These are phyloP conservation scores for Choristoneura fumiferana DNA, from an alignment of 1,140 invertebrate species.

Conservation along the genomic window DNA sequence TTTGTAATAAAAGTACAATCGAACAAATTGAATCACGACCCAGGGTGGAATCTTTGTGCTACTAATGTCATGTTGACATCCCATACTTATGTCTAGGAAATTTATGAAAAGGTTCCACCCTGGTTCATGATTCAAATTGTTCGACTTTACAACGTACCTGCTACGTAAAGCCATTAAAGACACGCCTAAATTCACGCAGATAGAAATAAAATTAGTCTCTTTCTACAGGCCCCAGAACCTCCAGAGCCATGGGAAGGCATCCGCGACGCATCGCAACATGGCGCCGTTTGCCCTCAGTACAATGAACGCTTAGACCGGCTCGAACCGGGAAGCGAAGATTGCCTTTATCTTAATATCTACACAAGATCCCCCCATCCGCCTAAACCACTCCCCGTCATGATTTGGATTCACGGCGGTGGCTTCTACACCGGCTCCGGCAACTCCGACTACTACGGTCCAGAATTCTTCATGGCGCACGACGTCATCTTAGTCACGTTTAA, in stretches of 20 bases:
- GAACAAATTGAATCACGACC: no score
- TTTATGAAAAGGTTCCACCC: no score
- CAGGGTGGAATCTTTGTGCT: no score
- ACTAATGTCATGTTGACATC: no score
- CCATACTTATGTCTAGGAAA: no score
- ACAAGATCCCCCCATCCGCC: conserved; percentile 60
- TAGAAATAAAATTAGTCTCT: not conserved
- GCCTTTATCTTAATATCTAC: conserved; percentile 87
- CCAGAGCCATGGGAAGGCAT: conserved; percentile 73
- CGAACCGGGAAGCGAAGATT: conserved; percentile 81
- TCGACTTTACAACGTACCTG: no score
- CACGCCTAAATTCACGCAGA: no score
- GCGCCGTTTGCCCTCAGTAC: conserved; percentile 74
- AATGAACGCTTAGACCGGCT: conserved; percentile 53
- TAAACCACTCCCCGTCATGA: conserved; percentile 81
- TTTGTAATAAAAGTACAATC: no score
- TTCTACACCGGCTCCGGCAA: conserved; percentile 82
- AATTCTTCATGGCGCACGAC: conserved; percentile 81
- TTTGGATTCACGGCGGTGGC: conserved; percentile 87
- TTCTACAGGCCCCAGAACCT: conserved; percentile 65
- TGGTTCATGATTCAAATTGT: no score
- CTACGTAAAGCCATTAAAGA: no score
- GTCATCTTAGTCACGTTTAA: conserved; percentile 83
- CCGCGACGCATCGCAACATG: conserved; percentile 68
- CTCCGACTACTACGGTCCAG: conserved; percentile 79